Base-by-base conservation (phyloP, 2,888 invertebrate genomes). In the Panopea generosa region DNA sequence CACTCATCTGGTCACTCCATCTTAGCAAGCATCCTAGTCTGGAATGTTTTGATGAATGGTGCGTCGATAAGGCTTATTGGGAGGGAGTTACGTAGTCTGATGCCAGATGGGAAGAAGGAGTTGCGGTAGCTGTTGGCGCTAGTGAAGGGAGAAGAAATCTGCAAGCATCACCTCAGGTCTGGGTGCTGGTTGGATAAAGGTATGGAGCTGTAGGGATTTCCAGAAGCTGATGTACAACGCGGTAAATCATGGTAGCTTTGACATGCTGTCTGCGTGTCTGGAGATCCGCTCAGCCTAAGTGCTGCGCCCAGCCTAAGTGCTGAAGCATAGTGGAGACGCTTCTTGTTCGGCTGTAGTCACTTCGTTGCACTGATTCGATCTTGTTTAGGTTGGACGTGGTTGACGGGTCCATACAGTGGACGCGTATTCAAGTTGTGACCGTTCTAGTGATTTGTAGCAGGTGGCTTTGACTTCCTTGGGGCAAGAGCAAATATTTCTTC, bases 371-470 rank as follows among this genome's bases (percentile, higher is more conserved):
- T n/a, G 22, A 29, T 16, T 75, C 75, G 1, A 75, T n/a, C n/a
- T 47, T 40, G 24, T n/a, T 27, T 26, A 71, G 71, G 45, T 72
- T 60, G n/a, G 22, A n/a, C 38, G 68, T 27, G n/a, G 63, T 65
- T 26, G 49, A 38, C 22, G 67, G 66, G 27, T 72, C 69, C 55
- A 70, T 11, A 77, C 55, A 20, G 72, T 61, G 11, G 75, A 50
- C 0, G 57, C 62, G 50, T 77, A 77, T 24, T 81, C 75, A 0
- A 82, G 29, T 26, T 69, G 62, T 6, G 67, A 72, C n/a, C 72
- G 1, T 1, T 69, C 63, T 4, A 63, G 47, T 2, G 75, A 45
- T 63, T 77, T 71, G 50, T 66, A 77, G 43, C 65, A 18, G 4
- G 63, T 52, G 7, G 52, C 70, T 38, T 74, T 74, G 47, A 68